Conservation (phyloP, 2,888 invertebrate species). For the Drosophila emarginata region DNA sequence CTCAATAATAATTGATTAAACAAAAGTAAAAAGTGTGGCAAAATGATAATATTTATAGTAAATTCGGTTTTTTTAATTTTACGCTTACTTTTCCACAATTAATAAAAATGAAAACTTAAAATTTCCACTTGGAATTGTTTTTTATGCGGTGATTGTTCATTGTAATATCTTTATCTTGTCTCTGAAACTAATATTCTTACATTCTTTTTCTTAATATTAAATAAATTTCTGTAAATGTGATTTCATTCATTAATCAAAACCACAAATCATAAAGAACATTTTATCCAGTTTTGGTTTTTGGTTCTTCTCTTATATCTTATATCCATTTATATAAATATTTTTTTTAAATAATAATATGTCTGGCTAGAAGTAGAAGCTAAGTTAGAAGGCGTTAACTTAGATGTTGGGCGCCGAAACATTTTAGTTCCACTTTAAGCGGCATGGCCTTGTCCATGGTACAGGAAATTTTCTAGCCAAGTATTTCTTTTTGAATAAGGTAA, state of each 20-base stretch:
- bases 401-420: constrained; percentile 55
- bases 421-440: constrained; percentile 64
- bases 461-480: constrained; percentile 26
- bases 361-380: background rate
- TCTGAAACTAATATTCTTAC: too few species aligned
- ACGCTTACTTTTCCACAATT: too few species aligned
- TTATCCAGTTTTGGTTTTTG: background rate
- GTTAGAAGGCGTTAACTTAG: constrained; percentile 6
- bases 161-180: too few species aligned
- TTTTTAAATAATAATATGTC: constrained; percentile 1
- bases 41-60: too few species aligned
- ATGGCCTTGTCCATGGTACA: constrained; percentile 42
- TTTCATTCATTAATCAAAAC: background rate
- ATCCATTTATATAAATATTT: background rate
- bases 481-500: constrained; percentile 55
- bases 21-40: too few species aligned
- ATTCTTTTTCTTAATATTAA: background rate
- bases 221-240: background rate
- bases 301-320: too few species aligned
- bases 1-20: too few species aligned
- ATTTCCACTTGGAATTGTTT: too few species aligned
- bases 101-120: too few species aligned
- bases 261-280: background rate
- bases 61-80: too few species aligned
- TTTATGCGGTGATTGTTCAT: too few species aligned